Percentiles rank a stretch among this genome's conserved stretches.
Conservation (phyloP, 1,140 invertebrate genomes). For the Lutraria rhynchaena region DNA sequence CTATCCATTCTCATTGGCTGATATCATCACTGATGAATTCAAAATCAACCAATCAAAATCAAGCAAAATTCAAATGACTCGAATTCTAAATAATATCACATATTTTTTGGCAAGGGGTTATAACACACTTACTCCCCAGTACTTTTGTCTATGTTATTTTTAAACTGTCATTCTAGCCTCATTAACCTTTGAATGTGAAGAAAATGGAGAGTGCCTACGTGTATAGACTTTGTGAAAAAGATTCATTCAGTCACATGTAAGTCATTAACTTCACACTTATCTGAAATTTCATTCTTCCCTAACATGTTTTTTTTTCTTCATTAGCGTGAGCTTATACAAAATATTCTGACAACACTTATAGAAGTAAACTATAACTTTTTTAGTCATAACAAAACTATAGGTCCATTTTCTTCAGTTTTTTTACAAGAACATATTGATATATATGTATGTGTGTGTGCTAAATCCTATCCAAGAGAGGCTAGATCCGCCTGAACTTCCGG, state of each 20-base stretch:
- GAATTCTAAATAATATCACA: constrained; percentile 39
- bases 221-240: no score
- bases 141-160: neutral
- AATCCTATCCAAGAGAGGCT: constrained; percentile 72
- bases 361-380: constrained; percentile 1
- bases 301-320: no score
- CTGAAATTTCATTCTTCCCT: no score
- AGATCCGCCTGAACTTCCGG: constrained; percentile 81
- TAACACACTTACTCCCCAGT: neutral
- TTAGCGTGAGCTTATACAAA: no score
- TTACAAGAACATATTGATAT: no score
- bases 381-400: neutral
- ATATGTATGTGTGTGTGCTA: no score
- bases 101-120: constrained; percentile 27
- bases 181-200: neutral
- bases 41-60: no score
- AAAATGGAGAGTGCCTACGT: constrained; percentile 3
- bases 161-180: neutral
- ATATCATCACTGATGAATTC: no score
- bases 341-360: constrained; percentile 2
- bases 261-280: no score
- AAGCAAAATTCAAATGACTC: neutral
- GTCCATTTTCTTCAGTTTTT: neutral
- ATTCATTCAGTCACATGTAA: no score
- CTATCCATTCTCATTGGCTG: no score